Base-by-base conservation (phyloP, 2,797 vertebrate species). In the Podargus strigoides region DNA sequence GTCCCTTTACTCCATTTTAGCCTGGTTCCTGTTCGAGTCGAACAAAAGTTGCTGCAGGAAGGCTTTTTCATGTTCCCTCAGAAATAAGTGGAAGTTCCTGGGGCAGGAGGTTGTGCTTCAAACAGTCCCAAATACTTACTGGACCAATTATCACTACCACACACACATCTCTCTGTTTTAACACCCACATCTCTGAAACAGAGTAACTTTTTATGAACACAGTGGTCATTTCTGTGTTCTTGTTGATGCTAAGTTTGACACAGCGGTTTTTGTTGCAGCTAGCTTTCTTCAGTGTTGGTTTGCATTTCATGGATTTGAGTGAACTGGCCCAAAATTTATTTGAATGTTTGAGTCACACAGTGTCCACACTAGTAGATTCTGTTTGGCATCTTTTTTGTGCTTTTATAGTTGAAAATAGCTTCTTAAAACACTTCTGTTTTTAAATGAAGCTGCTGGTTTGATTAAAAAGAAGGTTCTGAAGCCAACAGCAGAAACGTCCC, bases 131-230 rank as follows among this genome's bases (percentile, higher is more conserved):
- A 52, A 36, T 64, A 52, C 10, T 68, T 79, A 3, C 8, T 7
- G 26, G 10, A 21, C 66, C 13, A 30, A 1, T 24, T 73, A 1
- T 58, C 0, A 1, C 36, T 81, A 6, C 34, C 27, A 52, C 6
- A 11, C 4, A 5, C 4, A 5, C 5, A 8, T 28, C 17, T 46
- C 12, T 39, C 0, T 44, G 9, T 34, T 59, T 78, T 74, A 67
- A 32, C 14, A n/a, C 55, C 32, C 5, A 4, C 2, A 2, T 73
- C 27, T 63, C 20, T 59, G 41, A 41, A 77, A 56, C 4, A 34
- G 36, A 75, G 21, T 50, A 55, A 24, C 19, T 73, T 17, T 24
- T 75, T 72, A 23, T 26, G 58, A 62, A 14, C 32, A 17, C 2
- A 1, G 2, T 28, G 12, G 27, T 77, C 1, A 10, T 24, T 74